These are phyloP conservation scores for Numenius phaeopus DNA, from an alignment of 2,797 vertebrate species.

Conservation along the genomic window DNA sequence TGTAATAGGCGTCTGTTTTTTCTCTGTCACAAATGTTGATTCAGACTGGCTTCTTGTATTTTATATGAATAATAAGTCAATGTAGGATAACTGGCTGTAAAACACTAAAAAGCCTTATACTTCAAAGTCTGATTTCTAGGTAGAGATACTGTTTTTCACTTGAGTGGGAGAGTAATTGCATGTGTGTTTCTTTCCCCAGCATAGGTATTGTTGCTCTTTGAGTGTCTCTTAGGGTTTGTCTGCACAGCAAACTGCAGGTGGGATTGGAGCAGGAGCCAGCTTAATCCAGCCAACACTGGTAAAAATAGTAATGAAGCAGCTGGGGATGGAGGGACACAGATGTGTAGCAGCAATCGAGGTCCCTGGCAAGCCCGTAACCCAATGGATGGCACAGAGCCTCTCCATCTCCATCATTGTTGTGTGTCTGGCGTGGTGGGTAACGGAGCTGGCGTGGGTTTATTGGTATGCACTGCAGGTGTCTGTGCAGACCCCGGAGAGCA, in stretches of 20 bases:
- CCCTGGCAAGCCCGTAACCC: not conserved
- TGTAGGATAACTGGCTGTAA: conserved; percentile 2
- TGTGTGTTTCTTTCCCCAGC: not conserved
- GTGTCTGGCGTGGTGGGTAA: not conserved
- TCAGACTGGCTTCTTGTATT: conserved; percentile 49
- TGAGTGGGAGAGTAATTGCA: conserved; percentile 44
- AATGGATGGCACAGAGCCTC: not conserved
- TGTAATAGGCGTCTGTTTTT: not conserved
- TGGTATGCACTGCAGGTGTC: not conserved
- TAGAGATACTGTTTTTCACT: not conserved
- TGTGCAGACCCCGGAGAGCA: not conserved
- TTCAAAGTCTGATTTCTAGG: conserved; percentile 5
- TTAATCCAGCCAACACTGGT: not conserved
- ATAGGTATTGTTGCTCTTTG: not conserved
- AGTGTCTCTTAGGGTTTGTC: not conserved
- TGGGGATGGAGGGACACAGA: not conserved
- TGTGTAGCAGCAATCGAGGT: not conserved
- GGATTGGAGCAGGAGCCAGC: not conserved
- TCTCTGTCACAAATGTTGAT: conserved; percentile 46
- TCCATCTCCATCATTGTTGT: not conserved
- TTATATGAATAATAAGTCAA: conserved; percentile 9
- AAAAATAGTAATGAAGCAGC: conserved; percentile 24
- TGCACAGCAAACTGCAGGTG: conserved; percentile 28
- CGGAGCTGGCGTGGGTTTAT: not conserved
- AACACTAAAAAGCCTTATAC: not conserved